These are phyloP conservation scores for Chunga burmeisteri DNA, from an alignment of 2,113 vertebrate genomes.

Conservation along the genomic window DNA sequence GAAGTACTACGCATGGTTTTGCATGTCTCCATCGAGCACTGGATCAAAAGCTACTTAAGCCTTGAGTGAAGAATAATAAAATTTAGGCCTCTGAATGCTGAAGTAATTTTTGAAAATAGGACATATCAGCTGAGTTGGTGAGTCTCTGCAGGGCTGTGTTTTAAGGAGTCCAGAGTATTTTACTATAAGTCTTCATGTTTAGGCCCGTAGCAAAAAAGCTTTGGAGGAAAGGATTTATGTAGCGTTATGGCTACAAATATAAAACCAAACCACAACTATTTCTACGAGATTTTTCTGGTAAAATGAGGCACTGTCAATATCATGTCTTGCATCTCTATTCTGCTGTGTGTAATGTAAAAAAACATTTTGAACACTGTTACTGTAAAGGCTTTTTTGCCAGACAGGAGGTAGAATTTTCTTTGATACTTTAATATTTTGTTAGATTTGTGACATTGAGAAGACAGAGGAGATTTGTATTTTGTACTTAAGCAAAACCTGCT, in stretches of 20 bases:
- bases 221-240: background rate
- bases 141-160: background rate
- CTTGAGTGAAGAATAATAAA: background rate
- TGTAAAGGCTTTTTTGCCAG: background rate
- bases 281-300: background rate
- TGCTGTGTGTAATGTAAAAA: background rate
- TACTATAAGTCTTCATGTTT: background rate
- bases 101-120: background rate
- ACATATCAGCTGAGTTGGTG: accelerated
- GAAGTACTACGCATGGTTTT: background rate
- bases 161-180: background rate
- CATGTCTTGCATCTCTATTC: background rate
- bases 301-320: background rate
- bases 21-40: background rate
- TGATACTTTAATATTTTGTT: background rate
- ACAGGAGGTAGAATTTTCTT: background rate
- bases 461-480: background rate
- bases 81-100: background rate
- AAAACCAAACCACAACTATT: background rate
- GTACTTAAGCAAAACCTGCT: background rate
- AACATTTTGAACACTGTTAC: background rate
- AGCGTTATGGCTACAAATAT: background rate
- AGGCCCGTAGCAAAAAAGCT: background rate
- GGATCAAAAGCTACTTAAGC: background rate
- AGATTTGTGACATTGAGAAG: background rate